phyloP scores from a whole-genome alignment of 2,797 vertebrate species.

The Prionace glauca region DNA sequence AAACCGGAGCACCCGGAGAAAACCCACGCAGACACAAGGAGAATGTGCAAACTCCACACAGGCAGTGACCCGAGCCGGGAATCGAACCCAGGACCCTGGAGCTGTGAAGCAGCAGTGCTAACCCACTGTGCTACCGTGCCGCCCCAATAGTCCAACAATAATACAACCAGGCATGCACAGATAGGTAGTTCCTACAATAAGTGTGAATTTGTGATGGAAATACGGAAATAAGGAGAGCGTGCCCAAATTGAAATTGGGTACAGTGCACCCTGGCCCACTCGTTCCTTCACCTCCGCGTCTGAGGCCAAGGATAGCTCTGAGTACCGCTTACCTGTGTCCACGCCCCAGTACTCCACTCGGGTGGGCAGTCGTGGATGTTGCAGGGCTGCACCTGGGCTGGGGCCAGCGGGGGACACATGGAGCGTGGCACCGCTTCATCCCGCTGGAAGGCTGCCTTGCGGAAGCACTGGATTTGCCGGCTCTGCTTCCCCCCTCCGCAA shows the following conservation, averaged over 20 bases:
- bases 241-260: background rate
- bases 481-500: conserved; percentile 83
- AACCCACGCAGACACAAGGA: too few relatives aligned
- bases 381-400: conserved; percentile 76
- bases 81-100: too few relatives aligned
- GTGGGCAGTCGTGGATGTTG: conserved; percentile 73
- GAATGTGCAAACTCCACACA: too few relatives aligned
- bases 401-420: conserved; percentile 75
- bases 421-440: conserved; percentile 70
- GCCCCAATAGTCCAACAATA: too few relatives aligned
- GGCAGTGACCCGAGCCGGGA: too few relatives aligned
- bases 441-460: conserved; percentile 77
- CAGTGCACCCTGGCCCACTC: background rate
- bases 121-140: too few relatives aligned
- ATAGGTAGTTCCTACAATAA: background rate
- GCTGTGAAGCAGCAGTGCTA: too few relatives aligned
- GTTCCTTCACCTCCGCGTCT: background rate
- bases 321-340: conserved; percentile 79
- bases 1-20: too few relatives aligned
- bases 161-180: background rate
- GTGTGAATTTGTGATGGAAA: background rate
- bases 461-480: conserved; percentile 70
- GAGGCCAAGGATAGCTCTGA: background rate
- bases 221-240: background rate
- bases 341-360: conserved; percentile 73